These are phyloP conservation scores for Todus mexicanus DNA, from an alignment of 2,797 vertebrate species.

Conservation along the genomic window DNA sequence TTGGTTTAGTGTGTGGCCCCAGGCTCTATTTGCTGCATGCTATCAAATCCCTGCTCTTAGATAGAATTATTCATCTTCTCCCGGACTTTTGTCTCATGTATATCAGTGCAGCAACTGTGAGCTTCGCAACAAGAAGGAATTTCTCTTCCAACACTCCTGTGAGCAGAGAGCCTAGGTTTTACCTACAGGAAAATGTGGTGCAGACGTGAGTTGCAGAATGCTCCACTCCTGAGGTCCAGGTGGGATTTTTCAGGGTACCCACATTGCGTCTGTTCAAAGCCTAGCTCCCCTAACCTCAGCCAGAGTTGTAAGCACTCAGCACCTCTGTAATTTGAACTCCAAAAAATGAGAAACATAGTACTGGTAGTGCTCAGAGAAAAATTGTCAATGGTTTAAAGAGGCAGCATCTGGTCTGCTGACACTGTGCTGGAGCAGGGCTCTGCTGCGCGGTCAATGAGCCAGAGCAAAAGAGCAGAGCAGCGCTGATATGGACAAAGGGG, in stretches of 20 bases:
- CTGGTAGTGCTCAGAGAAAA: neutral
- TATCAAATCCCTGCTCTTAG: neutral
- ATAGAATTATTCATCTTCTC: conserved; percentile 3
- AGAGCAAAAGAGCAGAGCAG: neutral
- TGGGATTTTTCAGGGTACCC: neutral
- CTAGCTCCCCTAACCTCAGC: neutral
- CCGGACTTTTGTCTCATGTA: neutral
- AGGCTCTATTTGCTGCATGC: conserved; percentile 17
- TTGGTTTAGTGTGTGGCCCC: neutral
- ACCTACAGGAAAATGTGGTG: neutral
- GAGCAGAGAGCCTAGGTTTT: neutral
- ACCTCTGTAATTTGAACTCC: neutral
- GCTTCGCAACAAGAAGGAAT: neutral
- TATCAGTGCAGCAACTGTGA: neutral
- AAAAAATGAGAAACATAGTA: neutral
- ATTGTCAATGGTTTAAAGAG: neutral
- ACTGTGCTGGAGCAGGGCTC: neutral
- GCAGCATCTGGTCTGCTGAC: neutral
- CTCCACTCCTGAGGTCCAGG: neutral
- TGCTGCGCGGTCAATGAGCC: neutral
- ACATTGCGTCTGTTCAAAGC: neutral
- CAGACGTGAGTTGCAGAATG: neutral
- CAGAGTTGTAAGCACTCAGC: neutral
- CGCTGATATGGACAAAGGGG: neutral
- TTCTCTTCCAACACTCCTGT: neutral